These are phyloP conservation scores for Tipula confusa DNA, from an alignment of 2,888 invertebrate species.

Conservation along the genomic window DNA sequence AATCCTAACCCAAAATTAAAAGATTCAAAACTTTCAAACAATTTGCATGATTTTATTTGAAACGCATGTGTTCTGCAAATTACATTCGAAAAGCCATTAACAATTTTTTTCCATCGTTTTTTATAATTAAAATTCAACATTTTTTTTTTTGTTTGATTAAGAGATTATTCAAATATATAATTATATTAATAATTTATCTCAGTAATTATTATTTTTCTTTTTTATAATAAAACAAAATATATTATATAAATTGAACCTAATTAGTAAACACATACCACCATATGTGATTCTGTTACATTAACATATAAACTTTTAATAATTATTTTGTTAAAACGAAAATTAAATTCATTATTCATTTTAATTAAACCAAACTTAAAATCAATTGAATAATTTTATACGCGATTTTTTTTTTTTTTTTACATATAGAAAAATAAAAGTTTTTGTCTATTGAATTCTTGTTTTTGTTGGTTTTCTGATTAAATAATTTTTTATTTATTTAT, in stretches of 20 bases:
- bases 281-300: background rate
- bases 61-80: background rate
- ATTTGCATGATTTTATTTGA: background rate
- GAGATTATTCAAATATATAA: background rate
- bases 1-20: background rate
- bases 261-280: background rate
- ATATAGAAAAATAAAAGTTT: background rate
- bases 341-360: background rate
- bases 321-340: background rate
- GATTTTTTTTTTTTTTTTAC: background rate
- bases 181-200: background rate
- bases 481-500: conserved; percentile 17
- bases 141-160: background rate
- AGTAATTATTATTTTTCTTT: background rate
- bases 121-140: background rate
- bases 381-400: background rate
- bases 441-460: background rate
- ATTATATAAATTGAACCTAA: conserved; percentile 3
- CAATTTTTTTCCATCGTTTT: background rate
- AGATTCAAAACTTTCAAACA: background rate
- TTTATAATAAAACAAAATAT: background rate
- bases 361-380: background rate
- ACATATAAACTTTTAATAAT: background rate
- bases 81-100: background rate
- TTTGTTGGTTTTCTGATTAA: background rate